Conservation (phyloP, 2,113 vertebrate species). For the Lasiurus cinereus region DNA sequence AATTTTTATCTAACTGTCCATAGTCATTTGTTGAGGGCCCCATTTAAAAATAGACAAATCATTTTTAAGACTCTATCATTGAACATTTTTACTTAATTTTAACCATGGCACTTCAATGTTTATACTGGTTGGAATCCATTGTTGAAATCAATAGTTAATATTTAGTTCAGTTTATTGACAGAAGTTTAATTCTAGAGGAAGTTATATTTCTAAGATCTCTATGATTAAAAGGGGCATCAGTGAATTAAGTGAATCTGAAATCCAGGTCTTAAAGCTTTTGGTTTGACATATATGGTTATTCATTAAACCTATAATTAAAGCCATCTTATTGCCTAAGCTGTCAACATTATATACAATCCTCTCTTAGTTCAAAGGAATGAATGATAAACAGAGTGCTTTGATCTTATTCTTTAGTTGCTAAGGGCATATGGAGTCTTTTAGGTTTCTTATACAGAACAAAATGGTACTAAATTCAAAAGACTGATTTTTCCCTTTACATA, state of each 20-base stretch:
- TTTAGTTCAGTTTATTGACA: slow-evolving; percentile 13
- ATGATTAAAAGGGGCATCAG: background rate
- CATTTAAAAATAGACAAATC: background rate
- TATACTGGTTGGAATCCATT: background rate
- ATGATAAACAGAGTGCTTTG: background rate
- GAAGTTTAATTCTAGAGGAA: background rate
- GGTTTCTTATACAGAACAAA: background rate
- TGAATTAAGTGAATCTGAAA: background rate
- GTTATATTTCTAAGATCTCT: background rate
- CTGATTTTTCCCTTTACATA: background rate
- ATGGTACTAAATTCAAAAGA: background rate
- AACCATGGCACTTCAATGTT: background rate
- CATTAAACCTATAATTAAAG: slow-evolving; percentile 22
- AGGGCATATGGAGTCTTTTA: background rate
- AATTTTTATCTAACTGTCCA: background rate
- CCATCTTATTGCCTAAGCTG: background rate
- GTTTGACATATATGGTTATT: background rate
- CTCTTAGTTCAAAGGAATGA: background rate
- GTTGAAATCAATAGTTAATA: background rate
- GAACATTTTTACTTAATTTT: background rate
- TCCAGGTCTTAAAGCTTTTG: background rate
- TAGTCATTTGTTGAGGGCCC: background rate
- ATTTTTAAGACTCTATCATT: background rate
- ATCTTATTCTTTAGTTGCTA: background rate
- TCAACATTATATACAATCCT: background rate